phyloP scores from a whole-genome alignment of 2,888 invertebrate species.

The Galerucella calmariensis region DNA sequence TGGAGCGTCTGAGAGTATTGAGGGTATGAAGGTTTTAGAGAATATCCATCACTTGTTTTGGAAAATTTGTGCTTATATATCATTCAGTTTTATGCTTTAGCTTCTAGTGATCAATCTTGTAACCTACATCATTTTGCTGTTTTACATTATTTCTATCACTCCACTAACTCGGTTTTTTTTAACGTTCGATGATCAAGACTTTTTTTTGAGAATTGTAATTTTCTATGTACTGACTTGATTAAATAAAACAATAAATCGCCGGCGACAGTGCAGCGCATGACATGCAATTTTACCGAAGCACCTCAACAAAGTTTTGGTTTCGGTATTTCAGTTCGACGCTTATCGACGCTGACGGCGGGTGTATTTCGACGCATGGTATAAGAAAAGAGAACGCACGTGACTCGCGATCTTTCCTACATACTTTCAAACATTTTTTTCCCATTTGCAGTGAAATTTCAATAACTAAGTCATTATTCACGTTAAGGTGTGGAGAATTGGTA shows the following conservation, averaged over 20 bases:
- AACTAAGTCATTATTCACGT: background rate
- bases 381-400: constrained; percentile 29
- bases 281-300: constrained; percentile 36
- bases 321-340: constrained; percentile 43
- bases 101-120: too few relatives aligned
- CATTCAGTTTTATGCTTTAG: too few relatives aligned
- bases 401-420: constrained; percentile 17
- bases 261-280: constrained; percentile 43
- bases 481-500: background rate
- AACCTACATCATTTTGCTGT: too few relatives aligned
- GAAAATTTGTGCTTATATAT: too few relatives aligned
- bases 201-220: too few relatives aligned
- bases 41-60: too few relatives aligned
- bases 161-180: too few relatives aligned
- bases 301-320: constrained; percentile 51
- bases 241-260: background rate
- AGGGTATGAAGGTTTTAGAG: too few relatives aligned
- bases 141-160: too few relatives aligned
- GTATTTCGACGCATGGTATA: constrained; percentile 17
- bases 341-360: constrained; percentile 40
- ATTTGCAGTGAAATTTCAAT: background rate
- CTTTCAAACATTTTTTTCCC: background rate
- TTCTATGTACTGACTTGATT: too few relatives aligned
- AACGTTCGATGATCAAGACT: too few relatives aligned
- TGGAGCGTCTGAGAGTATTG: too few relatives aligned